phyloP scores from a whole-genome alignment of 2,113 vertebrate genomes.

The Megaceryle maxima region DNA sequence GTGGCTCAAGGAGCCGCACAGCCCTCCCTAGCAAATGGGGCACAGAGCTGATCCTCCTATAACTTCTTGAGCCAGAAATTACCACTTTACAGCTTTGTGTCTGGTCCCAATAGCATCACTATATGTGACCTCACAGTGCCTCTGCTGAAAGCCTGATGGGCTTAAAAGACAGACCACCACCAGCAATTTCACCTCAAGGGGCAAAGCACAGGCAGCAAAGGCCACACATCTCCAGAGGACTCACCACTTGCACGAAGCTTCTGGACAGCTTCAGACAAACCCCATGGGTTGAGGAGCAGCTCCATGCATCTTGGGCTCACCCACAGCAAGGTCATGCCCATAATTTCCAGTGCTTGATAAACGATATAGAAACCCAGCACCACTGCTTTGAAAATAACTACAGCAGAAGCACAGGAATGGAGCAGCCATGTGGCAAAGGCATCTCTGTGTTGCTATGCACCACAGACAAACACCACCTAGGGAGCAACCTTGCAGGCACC shows the following conservation, averaged over 20 bases:
- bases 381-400: neutral
- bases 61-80: conserved; percentile 50
- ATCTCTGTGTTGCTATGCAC: fast-evolving
- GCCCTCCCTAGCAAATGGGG: conserved; percentile 46
- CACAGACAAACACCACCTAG: fast-evolving
- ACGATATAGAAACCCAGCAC: neutral
- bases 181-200: neutral
- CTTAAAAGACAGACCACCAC: neutral
- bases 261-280: neutral
- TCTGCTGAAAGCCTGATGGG: neutral
- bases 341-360: neutral
- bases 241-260: neutral
- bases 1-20: neutral
- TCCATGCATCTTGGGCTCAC: fast-evolving
- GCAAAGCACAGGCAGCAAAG: neutral
- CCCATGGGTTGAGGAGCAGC: neutral
- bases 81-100: conserved; percentile 20
- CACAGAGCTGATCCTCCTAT: conserved; percentile 31
- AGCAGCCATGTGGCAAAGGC: fast-evolving
- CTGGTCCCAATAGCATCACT: neutral
- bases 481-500: neutral
- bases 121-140: neutral
- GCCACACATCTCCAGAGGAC: neutral
- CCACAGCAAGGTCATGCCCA: neutral
- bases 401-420: neutral